phyloP scores from a whole-genome alignment of 2,888 invertebrate genomes.

The Stictocephala bisonia region DNA sequence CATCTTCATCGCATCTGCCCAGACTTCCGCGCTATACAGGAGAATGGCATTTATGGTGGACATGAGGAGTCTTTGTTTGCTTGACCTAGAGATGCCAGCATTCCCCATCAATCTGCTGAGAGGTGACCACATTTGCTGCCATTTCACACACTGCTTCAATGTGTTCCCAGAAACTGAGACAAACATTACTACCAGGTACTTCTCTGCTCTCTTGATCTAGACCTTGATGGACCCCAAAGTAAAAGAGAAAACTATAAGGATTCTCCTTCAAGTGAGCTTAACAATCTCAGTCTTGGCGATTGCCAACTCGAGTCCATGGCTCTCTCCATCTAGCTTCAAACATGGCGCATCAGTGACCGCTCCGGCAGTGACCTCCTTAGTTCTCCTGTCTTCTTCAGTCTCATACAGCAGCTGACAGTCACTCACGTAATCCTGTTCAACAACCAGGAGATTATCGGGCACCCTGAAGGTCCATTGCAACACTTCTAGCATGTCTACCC shows the following conservation, averaged over 20 bases:
- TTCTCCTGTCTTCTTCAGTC: conserved; percentile 45
- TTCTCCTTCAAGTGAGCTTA: conserved; percentile 50
- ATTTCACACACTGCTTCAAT: conserved; percentile 44
- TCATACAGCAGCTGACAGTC: conserved; percentile 49
- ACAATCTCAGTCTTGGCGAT: conserved; percentile 53
- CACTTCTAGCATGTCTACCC: conserved; percentile 49
- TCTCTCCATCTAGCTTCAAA: conserved; percentile 52
- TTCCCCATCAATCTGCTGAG: conserved; percentile 57
- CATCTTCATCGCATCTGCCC: no score
- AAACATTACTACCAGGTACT: conserved; percentile 56
- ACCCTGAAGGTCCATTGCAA: conserved; percentile 41
- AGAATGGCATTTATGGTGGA: no score
- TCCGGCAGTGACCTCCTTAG: conserved; percentile 48
- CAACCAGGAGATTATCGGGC: conserved; percentile 50
- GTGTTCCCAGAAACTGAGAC: conserved; percentile 51
- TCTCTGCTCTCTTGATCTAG: conserved; percentile 35
- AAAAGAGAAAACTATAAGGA: conserved; percentile 42
- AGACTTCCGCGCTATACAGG: no score
- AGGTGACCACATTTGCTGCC: conserved; percentile 48
- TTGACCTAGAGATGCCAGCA: no score
- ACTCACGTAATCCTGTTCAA: conserved; percentile 53
- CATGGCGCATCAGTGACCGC: conserved; percentile 48
- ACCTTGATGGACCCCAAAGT: conserved; percentile 15
- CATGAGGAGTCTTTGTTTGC: no score
- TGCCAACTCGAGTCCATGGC: conserved; percentile 51